These are phyloP conservation scores for Agrochola macilenta DNA, from an alignment of 2,888 invertebrate species.

Conservation along the genomic window DNA sequence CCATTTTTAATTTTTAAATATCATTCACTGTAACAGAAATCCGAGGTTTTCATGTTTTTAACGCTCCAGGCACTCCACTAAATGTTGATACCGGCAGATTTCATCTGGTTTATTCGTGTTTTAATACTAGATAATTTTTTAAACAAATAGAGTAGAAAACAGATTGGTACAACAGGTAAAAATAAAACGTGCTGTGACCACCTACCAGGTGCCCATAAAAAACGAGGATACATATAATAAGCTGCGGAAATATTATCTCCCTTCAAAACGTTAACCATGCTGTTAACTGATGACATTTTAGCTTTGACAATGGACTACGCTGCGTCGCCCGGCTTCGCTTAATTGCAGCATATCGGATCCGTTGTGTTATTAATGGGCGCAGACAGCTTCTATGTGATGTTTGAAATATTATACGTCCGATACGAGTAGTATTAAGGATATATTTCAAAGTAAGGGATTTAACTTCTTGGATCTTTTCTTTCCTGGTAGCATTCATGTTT, in stretches of 20 bases:
- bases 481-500: constrained; percentile 7
- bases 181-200: too few relatives aligned
- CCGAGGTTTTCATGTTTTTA: too few relatives aligned
- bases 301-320: constrained; percentile 39
- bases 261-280: constrained; percentile 5
- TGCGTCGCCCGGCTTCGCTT: constrained; percentile 54
- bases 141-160: neutral
- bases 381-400: constrained; percentile 66
- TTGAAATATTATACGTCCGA: constrained; percentile 46
- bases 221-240: neutral
- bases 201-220: constrained; percentile 30
- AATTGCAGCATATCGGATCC: constrained; percentile 75
- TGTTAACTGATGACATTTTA: constrained; percentile 8
- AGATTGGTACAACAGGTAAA: neutral
- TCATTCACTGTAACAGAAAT: too few relatives aligned
- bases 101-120: too few relatives aligned
- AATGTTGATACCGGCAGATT: too few relatives aligned
- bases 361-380: constrained; percentile 72
- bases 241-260: neutral
- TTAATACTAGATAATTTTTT: neutral
- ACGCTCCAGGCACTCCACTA: too few relatives aligned
- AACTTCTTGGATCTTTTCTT: neutral
- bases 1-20: too few relatives aligned
- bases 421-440: neutral
- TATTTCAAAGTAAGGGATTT: neutral